phyloP scores from a whole-genome alignment of 2,888 invertebrate species.

The Clistopyga incitator region DNA sequence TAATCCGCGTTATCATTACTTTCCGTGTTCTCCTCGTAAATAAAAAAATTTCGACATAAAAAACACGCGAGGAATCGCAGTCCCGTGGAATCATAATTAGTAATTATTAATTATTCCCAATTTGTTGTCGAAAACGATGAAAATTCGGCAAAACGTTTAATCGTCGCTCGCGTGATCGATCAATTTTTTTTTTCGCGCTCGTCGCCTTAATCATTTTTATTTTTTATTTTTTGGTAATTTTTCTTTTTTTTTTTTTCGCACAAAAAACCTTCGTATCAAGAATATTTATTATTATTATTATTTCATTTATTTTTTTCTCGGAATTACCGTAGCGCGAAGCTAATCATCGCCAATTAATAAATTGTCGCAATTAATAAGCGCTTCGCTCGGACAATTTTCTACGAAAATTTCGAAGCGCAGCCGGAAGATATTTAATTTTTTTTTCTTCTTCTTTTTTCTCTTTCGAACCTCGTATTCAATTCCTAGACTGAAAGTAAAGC shows the following conservation, averaged over 20 bases:
- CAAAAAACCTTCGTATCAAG: conserved; percentile 83
- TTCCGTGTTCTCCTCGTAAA: conserved; percentile 69
- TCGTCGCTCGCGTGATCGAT: conserved; percentile 63
- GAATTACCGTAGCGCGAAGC: conserved; percentile 72
- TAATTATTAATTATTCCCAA: conserved; percentile 67
- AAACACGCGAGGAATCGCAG: conserved; percentile 78
- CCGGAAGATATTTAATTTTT: conserved; percentile 29
- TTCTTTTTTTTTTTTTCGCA: conserved; percentile 76
- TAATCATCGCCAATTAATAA: conserved; percentile 69
- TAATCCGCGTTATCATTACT: conserved; percentile 72
- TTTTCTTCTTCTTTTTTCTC: conserved; percentile 17
- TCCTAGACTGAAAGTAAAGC: conserved; percentile 66
- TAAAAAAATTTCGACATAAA: conserved; percentile 72
- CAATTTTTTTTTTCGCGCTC: conserved; percentile 40
- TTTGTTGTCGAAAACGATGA: conserved; percentile 37
- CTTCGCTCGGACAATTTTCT: conserved; percentile 22
- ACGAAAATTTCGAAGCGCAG: conserved; percentile 30
- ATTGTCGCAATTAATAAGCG: conserved; percentile 28
- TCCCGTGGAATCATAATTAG: conserved; percentile 64
- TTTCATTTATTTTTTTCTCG: conserved; percentile 68
- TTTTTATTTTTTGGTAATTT: conserved; percentile 71
- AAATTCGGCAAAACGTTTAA: conserved; percentile 70
- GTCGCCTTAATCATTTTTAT: conserved; percentile 32
- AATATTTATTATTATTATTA: conserved; percentile 78
- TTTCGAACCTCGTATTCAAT: conserved; percentile 64